Percentiles rank a stretch among this genome's conserved stretches.
Conservation (phyloP, 2,113 vertebrate genomes). For the Panthera tigris region DNA sequence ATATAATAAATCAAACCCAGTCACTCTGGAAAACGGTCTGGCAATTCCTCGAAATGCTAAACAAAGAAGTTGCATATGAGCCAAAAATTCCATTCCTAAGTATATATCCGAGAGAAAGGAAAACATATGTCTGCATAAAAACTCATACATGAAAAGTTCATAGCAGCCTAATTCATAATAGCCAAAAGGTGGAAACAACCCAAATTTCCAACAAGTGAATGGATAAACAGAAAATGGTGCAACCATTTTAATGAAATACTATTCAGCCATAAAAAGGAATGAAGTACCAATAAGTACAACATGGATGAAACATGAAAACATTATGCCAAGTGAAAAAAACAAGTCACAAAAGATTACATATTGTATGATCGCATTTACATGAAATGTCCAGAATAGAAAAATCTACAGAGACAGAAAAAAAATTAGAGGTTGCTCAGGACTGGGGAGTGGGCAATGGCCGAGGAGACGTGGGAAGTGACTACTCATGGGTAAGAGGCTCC, state of each 20-base stretch:
- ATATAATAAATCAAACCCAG: conserved; percentile 6
- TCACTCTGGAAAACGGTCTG: not conserved
- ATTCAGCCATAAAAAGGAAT: not conserved
- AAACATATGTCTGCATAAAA: not conserved
- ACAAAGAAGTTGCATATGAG: not conserved
- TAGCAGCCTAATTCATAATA: not conserved
- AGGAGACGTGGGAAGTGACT: not conserved
- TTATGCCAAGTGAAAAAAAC: not conserved
- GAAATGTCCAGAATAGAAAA: not conserved
- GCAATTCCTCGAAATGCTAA: not conserved
- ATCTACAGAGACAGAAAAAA: not conserved
- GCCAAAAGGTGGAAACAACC: not conserved
- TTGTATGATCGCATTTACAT: not conserved
- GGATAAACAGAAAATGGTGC: not conserved
- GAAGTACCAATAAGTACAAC: not conserved
- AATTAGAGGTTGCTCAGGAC: not conserved
- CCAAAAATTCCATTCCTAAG: not conserved
- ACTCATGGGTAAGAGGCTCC: not conserved
- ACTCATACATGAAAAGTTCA: not conserved
- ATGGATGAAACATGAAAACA: not conserved
- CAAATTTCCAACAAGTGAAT: not conserved
- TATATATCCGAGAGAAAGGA: not conserved
- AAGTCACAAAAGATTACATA: not conserved
- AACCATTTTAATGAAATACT: not conserved
- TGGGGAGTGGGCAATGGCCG: not conserved